phyloP scores from a whole-genome alignment of 2,113 vertebrate genomes.

The rat (Rattus norvegicus) region DNA sequence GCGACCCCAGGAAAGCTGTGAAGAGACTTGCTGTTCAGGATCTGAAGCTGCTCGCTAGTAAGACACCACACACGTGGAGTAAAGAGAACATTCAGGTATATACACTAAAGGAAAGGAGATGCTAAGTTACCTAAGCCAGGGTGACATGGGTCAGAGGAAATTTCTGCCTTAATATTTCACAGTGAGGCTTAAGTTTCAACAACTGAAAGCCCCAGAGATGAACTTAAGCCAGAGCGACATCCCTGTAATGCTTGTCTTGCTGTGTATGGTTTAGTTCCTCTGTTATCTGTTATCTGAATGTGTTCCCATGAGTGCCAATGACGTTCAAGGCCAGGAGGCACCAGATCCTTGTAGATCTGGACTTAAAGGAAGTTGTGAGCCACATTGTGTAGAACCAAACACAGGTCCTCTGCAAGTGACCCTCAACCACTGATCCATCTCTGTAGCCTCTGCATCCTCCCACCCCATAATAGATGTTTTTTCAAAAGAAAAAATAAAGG shows the following conservation, averaged over 20 bases:
- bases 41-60: slow-evolving; percentile 95
- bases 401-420: not conserved
- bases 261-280: not conserved
- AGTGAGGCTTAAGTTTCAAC: not conserved
- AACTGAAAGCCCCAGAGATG: not conserved
- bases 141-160: not conserved
- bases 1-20: slow-evolving; percentile 95
- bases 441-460: not conserved
- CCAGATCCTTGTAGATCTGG: not conserved
- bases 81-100: slow-evolving; percentile 96
- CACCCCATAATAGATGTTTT: not conserved
- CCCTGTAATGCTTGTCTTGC: not conserved
- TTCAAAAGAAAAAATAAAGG: not conserved
- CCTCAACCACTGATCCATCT: not conserved
- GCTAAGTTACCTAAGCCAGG: not conserved
- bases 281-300: not conserved
- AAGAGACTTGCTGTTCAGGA: slow-evolving; percentile 96
- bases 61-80: slow-evolving; percentile 97
- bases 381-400: not conserved
- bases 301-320: not conserved
- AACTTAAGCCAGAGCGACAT: not conserved
- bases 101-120: not conserved
- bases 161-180: not conserved
- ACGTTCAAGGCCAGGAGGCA: not conserved
- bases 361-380: not conserved